Conservation (phyloP, 2,888 invertebrate species). For the Timema cristinae region DNA sequence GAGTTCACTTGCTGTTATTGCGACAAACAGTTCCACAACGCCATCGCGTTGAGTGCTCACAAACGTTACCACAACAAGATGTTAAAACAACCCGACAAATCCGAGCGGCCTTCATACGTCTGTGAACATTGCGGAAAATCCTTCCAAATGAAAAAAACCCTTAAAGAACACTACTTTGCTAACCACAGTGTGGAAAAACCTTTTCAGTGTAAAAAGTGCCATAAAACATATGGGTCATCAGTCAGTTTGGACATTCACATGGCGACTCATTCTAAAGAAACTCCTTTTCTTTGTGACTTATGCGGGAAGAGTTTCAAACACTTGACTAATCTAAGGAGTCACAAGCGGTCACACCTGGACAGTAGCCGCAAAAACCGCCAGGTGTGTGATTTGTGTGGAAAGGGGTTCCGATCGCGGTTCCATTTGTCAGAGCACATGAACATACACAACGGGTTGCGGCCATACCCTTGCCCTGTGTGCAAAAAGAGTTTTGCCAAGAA, state of each 20-base stretch:
- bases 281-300: slow-evolving; percentile 42
- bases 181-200: slow-evolving; percentile 35
- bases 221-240: slow-evolving; percentile 39
- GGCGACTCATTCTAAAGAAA: slow-evolving; percentile 37
- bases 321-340: slow-evolving; percentile 41
- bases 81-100: neutral
- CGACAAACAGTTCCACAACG: slow-evolving; percentile 21
- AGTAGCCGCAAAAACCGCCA: slow-evolving; percentile 41
- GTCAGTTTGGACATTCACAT: slow-evolving; percentile 41
- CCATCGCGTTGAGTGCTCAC: slow-evolving; percentile 15
- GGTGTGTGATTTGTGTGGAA: slow-evolving; percentile 46
- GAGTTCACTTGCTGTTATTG: slow-evolving; percentile 23
- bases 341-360: slow-evolving; percentile 42
- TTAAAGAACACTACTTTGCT: slow-evolving; percentile 38
- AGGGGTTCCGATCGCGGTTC: slow-evolving; percentile 47
- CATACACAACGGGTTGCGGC: slow-evolving; percentile 43
- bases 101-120: slow-evolving; percentile 15
- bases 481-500: slow-evolving; percentile 44
- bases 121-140: slow-evolving; percentile 29
- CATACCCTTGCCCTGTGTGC: slow-evolving; percentile 45
- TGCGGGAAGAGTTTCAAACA: slow-evolving; percentile 44
- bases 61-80: slow-evolving; percentile 19
- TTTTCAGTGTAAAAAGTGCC: slow-evolving; percentile 39
- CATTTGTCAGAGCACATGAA: slow-evolving; percentile 49
- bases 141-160: slow-evolving; percentile 32